A percentile compares a stretch with the other conserved stretches of the same genome.
These are phyloP conservation scores for Corythornis cristatus DNA, from an alignment of 2,113 vertebrate species.

Conservation along the genomic window DNA sequence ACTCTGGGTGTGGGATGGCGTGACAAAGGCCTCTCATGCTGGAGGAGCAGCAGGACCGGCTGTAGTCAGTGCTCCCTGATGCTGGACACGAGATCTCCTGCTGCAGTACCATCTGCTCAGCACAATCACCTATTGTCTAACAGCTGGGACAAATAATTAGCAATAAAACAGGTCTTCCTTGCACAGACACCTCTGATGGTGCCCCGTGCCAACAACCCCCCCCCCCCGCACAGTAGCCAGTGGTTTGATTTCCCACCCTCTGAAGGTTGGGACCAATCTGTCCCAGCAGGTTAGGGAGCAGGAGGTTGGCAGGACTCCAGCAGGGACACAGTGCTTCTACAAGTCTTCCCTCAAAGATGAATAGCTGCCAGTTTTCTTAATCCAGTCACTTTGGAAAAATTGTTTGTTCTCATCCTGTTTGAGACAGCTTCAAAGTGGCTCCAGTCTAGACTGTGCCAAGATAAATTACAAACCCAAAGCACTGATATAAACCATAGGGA, in stretches of 20 bases:
- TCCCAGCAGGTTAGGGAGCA: not conserved
- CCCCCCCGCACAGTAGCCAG: not conserved
- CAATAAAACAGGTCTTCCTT: not conserved
- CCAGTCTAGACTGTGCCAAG: constrained; percentile 87
- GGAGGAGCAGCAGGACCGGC: not conserved
- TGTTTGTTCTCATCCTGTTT: constrained; percentile 77
- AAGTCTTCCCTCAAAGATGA: constrained; percentile 46
- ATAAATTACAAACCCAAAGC: constrained; percentile 81
- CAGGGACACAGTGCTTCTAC: constrained; percentile 15
- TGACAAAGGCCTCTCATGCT: rapidly evolving
- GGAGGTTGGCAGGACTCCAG: constrained; percentile 13
- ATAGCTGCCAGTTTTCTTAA: constrained; percentile 63
- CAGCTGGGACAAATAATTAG: not conserved
- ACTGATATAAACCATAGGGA: constrained; percentile 83
- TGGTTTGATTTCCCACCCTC: not conserved
- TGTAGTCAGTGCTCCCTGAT: rapidly evolving
- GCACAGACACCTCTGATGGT: rapidly evolving
- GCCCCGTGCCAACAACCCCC: not conserved
- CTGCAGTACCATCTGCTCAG: not conserved
- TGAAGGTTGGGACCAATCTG: not conserved
- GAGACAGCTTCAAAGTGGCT: constrained; percentile 83
- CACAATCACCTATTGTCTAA: not conserved
- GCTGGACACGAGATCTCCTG: not conserved
- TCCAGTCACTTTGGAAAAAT: constrained; percentile 71
- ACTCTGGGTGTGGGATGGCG: not conserved